Conservation (phyloP, 2,797 vertebrate genomes). For the Morelia viridis region DNA sequence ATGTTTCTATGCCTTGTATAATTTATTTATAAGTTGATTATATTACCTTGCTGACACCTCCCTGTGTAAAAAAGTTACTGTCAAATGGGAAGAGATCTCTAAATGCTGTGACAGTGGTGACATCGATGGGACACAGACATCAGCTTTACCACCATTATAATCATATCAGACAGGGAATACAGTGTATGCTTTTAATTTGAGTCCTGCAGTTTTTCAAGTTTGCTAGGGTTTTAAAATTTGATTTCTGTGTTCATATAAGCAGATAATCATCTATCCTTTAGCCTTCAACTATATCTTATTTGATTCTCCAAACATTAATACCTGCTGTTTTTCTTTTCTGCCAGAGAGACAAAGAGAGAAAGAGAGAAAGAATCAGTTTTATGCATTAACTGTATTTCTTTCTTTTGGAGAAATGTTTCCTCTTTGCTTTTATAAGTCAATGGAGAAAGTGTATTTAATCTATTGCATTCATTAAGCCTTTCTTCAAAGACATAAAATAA, state of each 20-base stretch:
- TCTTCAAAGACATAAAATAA: background rate
- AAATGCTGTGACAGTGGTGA: background rate
- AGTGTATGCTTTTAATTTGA: background rate
- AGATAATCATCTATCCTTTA: background rate
- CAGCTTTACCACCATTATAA: background rate
- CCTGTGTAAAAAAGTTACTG: background rate
- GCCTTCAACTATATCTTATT: background rate
- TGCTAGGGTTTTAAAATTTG: background rate
- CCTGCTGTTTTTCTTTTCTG: background rate
- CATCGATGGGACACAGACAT: background rate
- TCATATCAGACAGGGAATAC: background rate
- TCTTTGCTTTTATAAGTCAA: background rate
- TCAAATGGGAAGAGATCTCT: background rate
- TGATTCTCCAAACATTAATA: background rate
- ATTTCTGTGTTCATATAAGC: background rate
- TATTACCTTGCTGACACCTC: background rate
- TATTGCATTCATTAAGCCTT: background rate
- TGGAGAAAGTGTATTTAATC: background rate
- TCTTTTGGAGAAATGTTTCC: background rate
- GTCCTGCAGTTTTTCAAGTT: background rate
- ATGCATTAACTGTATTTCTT: background rate
- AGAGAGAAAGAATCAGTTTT: background rate
- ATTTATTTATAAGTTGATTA: background rate
- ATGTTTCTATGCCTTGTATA: background rate
- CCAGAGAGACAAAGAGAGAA: background rate